Conservation (phyloP, 2,888 invertebrate species). For the Eulithis testata region DNA sequence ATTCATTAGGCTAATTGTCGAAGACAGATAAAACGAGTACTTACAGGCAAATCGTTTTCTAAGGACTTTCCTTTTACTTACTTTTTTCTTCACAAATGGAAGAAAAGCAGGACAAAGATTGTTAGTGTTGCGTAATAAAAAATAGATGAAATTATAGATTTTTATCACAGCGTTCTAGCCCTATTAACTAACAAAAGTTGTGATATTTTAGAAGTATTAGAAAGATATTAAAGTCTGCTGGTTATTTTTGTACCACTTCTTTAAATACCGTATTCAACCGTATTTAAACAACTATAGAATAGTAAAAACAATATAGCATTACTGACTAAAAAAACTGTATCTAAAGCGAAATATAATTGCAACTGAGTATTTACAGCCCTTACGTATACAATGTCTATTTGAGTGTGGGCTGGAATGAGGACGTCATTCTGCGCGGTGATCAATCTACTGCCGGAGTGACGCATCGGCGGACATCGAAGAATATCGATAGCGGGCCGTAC, state of each 20-base stretch:
- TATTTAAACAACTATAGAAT: no score
- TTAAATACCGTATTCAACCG: no score
- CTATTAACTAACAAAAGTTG: no score
- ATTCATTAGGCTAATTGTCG: conserved; percentile 55
- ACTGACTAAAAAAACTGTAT: background rate
- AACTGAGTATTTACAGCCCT: background rate
- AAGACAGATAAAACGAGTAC: conserved; percentile 34
- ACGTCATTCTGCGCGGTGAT: conserved; percentile 71
- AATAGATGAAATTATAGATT: no score
- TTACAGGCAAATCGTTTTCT: conserved; percentile 8
- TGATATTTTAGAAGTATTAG: no score
- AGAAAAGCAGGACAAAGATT: background rate
- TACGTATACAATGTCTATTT: conserved; percentile 7
- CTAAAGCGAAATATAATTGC: background rate
- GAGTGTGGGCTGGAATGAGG: conserved; percentile 58
- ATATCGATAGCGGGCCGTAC: conserved; percentile 64
- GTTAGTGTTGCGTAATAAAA: background rate
- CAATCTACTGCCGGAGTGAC: conserved; percentile 73
- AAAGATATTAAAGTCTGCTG: no score
- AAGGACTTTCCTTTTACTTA: conserved; percentile 6
- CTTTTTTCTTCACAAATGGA: background rate
- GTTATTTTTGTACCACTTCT: no score
- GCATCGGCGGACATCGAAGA: conserved; percentile 71
- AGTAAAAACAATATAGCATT: background rate
- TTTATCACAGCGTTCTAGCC: no score